Evolutionary conservation across 2,797 vertebrate genomes (phyloP), one percentile per base, ranked within the genome.

Genomic region (Thalassophryne amazonica): DNA sequence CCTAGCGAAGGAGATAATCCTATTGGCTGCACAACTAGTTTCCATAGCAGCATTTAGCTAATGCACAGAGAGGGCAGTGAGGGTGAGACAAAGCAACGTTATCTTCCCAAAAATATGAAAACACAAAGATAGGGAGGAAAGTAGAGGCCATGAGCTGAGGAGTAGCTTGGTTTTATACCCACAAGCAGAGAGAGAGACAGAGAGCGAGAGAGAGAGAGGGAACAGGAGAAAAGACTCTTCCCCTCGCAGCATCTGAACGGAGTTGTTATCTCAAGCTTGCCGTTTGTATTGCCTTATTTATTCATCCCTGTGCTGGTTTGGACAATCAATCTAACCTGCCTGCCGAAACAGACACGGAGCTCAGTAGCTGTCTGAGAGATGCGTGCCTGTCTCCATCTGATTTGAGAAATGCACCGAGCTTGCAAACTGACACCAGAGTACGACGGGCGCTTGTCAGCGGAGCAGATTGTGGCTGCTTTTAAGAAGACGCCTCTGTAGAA

Each of bases 31-130:
- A 67, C 62, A 77, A 83, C 68, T 71, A 64, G 80, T 73, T 85
- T 81, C 59, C 81, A 83, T 58, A 79, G 88, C 81, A 84, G 78
- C 83, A 20, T 88, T 88, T 79, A 79, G 73, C 69, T 56, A 76
- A 65, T 81, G 79, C 78, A 75, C 47, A 69, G 49, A 60, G 60
- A 70, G 68, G 67, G 58, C 61, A 63, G 56, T 2, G 60, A 60
- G 61, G 66, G 50, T 70, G 62, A 82, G 60, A 73, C 62, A 56
- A 68, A 55, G 62, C 75, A 74, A 60, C 47, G 69, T 53, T 80
- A 78, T 83, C 48, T 66, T 68, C 54, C 69, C 56, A 72, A 75
- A 76, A 76, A 69, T 73, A 78, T 73, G 46, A 74, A 76, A 71
- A 73, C 68, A 62, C 25, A 43, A 49, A 54, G 45, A 50, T 40